Conservation (phyloP, 2,888 invertebrate species). For the Cataglyphis cursor region DNA sequence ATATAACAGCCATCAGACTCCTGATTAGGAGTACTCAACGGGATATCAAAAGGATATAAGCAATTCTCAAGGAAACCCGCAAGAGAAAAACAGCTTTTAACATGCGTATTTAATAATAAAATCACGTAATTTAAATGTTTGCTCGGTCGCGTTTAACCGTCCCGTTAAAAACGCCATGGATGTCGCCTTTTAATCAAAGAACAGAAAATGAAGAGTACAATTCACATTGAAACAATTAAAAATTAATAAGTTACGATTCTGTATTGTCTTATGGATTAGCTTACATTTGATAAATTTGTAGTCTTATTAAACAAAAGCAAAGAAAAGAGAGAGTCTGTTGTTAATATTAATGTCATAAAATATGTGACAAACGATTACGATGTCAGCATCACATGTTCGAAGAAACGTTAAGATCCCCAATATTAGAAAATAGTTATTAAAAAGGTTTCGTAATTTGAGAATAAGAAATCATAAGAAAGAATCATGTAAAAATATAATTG, state of each 20-base stretch:
- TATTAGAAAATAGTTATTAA: background rate
- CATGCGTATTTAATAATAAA: slow-evolving; percentile 31
- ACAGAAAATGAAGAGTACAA: background rate
- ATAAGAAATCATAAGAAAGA: background rate
- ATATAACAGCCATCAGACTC: slow-evolving; percentile 57
- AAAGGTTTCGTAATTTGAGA: background rate
- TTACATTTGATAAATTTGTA: background rate
- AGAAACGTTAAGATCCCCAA: background rate
- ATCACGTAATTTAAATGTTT: slow-evolving; percentile 20
- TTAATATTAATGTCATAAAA: background rate
- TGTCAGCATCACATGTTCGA: background rate
- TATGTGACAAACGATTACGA: background rate
- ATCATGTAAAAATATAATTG: slow-evolving; percentile 7
- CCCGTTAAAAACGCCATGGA: background rate
- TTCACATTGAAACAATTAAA: background rate
- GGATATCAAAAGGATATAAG: slow-evolving; percentile 54
- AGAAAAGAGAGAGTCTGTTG: background rate
- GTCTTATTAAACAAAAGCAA: background rate
- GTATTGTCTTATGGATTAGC: background rate
- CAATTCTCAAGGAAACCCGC: slow-evolving; percentile 26
- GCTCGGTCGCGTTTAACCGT: background rate
- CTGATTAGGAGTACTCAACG: slow-evolving; percentile 59
- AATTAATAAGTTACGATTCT: background rate
- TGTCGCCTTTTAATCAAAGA: background rate
- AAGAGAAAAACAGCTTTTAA: slow-evolving; percentile 18